Conservation (phyloP, 2,797 vertebrate genomes). For the Buphagus erythrorhynchus region DNA sequence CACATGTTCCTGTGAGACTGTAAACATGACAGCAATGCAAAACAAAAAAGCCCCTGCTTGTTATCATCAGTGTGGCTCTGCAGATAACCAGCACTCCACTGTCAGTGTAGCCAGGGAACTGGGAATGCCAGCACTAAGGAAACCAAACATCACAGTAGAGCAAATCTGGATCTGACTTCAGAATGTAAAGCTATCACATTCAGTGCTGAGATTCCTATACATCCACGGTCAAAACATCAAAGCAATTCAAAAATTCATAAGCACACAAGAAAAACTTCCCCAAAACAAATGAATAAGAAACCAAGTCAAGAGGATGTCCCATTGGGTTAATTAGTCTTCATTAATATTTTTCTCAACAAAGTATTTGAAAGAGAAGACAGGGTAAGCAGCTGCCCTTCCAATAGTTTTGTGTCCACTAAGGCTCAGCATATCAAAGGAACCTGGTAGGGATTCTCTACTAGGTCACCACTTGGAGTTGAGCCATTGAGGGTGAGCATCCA, state of each 20-base stretch:
- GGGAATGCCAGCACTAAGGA: not conserved
- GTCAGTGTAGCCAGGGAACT: not conserved
- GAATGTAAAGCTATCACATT: not conserved
- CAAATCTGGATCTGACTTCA: not conserved
- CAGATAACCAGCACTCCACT: not conserved
- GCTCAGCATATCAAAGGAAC: not conserved
- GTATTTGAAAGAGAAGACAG: not conserved
- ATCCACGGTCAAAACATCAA: not conserved
- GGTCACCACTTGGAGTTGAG: not conserved
- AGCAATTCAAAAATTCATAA: not conserved
- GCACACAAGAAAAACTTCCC: not conserved
- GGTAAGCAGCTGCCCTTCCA: not conserved
- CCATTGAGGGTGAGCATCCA: not conserved
- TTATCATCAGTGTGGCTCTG: not conserved
- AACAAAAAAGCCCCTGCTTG: not conserved
- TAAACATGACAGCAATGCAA: not conserved
- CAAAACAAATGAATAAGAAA: not conserved
- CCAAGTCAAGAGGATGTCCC: not conserved
- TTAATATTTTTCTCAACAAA: not conserved
- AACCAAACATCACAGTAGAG: not conserved
- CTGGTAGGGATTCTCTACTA: not conserved
- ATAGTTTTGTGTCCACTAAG: not conserved
- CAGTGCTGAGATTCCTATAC: not conserved
- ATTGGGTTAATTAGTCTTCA: not conserved
- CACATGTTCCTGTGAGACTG: fast-evolving